Conservation (phyloP, 2,113 vertebrate genomes). For the Hiodon alosoides region DNA sequence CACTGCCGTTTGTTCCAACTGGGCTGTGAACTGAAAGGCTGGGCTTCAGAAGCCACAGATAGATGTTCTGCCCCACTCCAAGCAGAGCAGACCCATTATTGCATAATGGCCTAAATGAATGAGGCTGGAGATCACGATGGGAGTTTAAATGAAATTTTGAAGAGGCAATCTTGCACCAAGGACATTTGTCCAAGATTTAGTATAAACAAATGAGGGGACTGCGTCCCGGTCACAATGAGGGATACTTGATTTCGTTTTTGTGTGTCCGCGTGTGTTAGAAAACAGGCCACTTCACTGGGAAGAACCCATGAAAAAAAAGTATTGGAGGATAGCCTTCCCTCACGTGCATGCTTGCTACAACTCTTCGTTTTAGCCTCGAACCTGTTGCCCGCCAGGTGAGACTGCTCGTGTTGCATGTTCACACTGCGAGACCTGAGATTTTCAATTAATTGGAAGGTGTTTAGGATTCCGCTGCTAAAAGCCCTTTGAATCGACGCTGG, state of each 20-base stretch:
- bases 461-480: not conserved
- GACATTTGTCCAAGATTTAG: too few species aligned
- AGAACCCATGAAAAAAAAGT: not conserved
- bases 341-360: too few species aligned
- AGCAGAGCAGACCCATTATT: not conserved
- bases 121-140: not conserved
- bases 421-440: not conserved
- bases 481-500: slow-evolving; percentile 21
- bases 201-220: not conserved
- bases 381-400: not conserved
- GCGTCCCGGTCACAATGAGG: not conserved
- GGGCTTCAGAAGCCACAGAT: not conserved
- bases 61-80: not conserved
- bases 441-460: not conserved
- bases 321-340: too few species aligned
- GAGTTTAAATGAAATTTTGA: not conserved
- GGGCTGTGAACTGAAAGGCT: too few species aligned
- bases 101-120: not conserved
- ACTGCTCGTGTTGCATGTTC: not conserved
- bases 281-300: not conserved
- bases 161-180: too few species aligned
- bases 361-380: too few species aligned
- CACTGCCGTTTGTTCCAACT: too few species aligned
- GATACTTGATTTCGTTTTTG: not conserved
- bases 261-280: not conserved